Conservation (phyloP, 35 echinoderm and acorn worm species). For the Ptychodera flava region DNA sequence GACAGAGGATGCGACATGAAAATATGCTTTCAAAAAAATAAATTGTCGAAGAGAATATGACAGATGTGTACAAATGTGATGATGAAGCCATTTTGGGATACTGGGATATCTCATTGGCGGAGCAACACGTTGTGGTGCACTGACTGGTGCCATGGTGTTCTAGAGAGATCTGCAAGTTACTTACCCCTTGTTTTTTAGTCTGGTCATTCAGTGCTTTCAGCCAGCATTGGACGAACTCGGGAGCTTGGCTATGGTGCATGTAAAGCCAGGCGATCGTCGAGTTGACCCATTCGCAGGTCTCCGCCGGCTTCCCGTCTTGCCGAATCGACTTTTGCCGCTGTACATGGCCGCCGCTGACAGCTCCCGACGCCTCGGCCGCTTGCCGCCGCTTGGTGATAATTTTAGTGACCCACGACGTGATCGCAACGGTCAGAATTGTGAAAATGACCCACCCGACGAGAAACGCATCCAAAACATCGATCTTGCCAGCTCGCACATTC, state of each 20-base stretch:
- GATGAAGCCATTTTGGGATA: neutral
- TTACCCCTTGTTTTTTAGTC: constrained; percentile 93
- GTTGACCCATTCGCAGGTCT: constrained; percentile 78
- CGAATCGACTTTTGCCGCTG: constrained; percentile 13
- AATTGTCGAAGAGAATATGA: no score
- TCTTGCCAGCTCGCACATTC: constrained; percentile 43
- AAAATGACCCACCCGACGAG: constrained; percentile 58
- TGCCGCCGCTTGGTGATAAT: neutral
- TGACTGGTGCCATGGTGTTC: no score
- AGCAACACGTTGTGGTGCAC: no score
- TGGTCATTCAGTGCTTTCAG: constrained; percentile 94
- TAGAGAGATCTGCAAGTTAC: no score
- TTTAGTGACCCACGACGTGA: constrained; percentile 46
- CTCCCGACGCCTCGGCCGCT: neutral
- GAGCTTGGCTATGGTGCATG: constrained; percentile 77
- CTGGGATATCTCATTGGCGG: no score
- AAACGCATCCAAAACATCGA: constrained; percentile 87
- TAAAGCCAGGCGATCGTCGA: constrained; percentile 79
- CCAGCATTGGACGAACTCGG: constrained; percentile 71
- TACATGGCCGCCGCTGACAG: constrained; percentile 8
- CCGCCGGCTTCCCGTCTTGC: constrained; percentile 22
- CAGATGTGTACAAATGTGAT: no score
- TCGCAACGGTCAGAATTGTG: constrained; percentile 40
- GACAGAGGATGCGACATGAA: no score
- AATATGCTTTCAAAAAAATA: no score